A percentile compares a stretch with the other conserved stretches of the same genome.
These are phyloP conservation scores for Cyclina sinensis DNA, from an alignment of 1,140 invertebrate species.

Conservation along the genomic window DNA sequence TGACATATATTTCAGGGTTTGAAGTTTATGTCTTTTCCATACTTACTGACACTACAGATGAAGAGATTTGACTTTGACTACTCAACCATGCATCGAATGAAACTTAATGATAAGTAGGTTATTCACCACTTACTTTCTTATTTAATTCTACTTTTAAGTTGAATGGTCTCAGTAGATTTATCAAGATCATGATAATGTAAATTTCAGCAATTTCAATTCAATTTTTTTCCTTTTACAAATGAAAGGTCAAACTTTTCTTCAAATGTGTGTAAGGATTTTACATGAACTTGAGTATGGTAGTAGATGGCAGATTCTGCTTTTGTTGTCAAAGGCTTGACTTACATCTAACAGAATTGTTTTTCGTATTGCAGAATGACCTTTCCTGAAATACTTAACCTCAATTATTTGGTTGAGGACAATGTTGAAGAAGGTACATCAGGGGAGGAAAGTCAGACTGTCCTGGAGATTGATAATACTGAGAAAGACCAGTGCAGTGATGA, in stretches of 20 bases:
- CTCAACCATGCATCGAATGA: conserved; percentile 94
- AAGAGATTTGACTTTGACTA: conserved; percentile 98
- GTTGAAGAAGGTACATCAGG: not conserved
- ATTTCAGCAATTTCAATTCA: too few relatives aligned
- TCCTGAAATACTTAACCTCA: conserved; percentile 93
- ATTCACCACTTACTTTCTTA: not conserved
- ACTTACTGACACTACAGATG: conserved; percentile 95
- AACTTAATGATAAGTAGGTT: conserved; percentile 95
- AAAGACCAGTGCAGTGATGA: conserved; percentile 70
- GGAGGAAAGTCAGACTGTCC: not conserved
- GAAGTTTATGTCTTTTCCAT: conserved; percentile 95
- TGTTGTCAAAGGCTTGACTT: too few relatives aligned
- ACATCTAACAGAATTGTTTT: too few relatives aligned
- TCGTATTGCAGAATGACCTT: conserved; percentile 92
- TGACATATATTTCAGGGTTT: conserved; percentile 89
- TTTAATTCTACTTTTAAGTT: not conserved
- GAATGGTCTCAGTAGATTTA: too few relatives aligned
- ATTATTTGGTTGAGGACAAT: conserved; percentile 90
- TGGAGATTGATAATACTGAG: not conserved
- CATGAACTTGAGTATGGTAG: too few relatives aligned
- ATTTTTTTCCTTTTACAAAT: too few relatives aligned
- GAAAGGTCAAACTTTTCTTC: too few relatives aligned
- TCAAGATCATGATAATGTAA: too few relatives aligned
- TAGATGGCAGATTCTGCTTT: not conserved
- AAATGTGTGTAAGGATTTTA: too few relatives aligned